Percentiles rank a stretch among this genome's conserved stretches.
phyloP scores from a whole-genome alignment of 1,140 invertebrate genomes.

The Drosophila repleta region DNA sequence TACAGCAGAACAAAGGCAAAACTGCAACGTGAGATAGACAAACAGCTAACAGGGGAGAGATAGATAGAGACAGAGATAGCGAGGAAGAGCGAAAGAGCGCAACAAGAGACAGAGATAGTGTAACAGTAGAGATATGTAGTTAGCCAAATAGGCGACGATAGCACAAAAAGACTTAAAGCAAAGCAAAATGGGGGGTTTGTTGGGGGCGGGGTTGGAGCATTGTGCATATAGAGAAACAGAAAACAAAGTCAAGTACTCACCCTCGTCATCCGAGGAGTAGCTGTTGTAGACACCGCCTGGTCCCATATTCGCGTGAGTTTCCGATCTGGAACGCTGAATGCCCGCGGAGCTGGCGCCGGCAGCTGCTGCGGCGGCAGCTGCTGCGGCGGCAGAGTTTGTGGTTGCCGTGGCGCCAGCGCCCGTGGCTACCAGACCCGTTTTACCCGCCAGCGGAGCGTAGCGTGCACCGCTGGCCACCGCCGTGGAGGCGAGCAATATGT shows the following conservation, averaged over 20 bases:
- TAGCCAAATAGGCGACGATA: slow-evolving; percentile 29
- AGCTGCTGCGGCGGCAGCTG: neutral
- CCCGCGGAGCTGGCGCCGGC: slow-evolving; percentile 19
- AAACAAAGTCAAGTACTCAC: slow-evolving; percentile 84
- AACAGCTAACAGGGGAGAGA: slow-evolving; percentile 35
- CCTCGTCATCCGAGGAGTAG: slow-evolving; percentile 94
- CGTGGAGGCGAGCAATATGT: slow-evolving; percentile 75
- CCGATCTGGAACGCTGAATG: slow-evolving; percentile 83
- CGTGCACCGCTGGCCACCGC: slow-evolving; percentile 84
- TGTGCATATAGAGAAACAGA: slow-evolving; percentile 11
- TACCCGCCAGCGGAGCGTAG: slow-evolving; percentile 64
- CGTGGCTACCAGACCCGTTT: slow-evolving; percentile 50
- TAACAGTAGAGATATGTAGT: slow-evolving; percentile 24
- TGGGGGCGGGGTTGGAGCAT: slow-evolving; percentile 23
- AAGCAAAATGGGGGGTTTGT: slow-evolving; percentile 54
- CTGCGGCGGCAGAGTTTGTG: slow-evolving; percentile 37
- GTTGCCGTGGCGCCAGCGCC: slow-evolving; percentile 63
- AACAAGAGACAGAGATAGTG: slow-evolving; percentile 13
- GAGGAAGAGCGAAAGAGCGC: slow-evolving; percentile 24
- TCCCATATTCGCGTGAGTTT: slow-evolving; percentile 85
- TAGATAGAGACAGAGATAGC: slow-evolving; percentile 48
- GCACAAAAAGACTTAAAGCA: slow-evolving; percentile 61
- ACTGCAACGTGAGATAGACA: slow-evolving; percentile 43
- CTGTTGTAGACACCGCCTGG: slow-evolving; percentile 88
- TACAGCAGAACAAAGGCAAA: slow-evolving; percentile 46